phyloP scores from a whole-genome alignment of 2,797 vertebrate species.

The Catamblyrhynchus diadema region DNA sequence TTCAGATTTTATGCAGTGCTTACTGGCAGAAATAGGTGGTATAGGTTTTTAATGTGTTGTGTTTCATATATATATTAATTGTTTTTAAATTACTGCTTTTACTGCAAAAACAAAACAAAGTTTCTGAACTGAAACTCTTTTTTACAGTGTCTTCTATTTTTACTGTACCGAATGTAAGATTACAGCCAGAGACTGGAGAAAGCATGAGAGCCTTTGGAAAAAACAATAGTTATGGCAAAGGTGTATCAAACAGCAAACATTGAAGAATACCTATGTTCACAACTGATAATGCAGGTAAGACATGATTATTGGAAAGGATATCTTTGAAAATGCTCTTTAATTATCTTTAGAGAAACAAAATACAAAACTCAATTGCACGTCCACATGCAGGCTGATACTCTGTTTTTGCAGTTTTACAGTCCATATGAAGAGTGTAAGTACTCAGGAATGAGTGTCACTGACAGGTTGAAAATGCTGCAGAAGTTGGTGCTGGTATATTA shows the following conservation, averaged over 20 bases:
- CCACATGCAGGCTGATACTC: not conserved
- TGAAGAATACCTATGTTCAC: slow-evolving; percentile 73
- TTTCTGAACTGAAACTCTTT: slow-evolving; percentile 34
- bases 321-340: not conserved
- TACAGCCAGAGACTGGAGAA: slow-evolving; percentile 90
- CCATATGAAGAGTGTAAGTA: not conserved
- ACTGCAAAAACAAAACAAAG: not conserved
- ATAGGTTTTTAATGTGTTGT: not conserved
- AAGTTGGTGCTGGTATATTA: not conserved
- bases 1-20: not conserved
- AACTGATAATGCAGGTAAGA: slow-evolving; percentile 72
- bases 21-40: not conserved
- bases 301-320: not conserved
- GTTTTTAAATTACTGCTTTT: not conserved
- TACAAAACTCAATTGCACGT: not conserved
- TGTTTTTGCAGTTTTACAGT: not conserved
- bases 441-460: not conserved
- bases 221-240: slow-evolving; percentile 88
- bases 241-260: slow-evolving; percentile 88
- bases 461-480: not conserved
- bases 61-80: not conserved
- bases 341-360: not conserved
- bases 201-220: slow-evolving; percentile 89
- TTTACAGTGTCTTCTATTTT: slow-evolving; percentile 94
- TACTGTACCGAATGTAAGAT: slow-evolving; percentile 88